These are phyloP conservation scores for Meles meles DNA, from an alignment of 2,113 vertebrate species.

Conservation along the genomic window DNA sequence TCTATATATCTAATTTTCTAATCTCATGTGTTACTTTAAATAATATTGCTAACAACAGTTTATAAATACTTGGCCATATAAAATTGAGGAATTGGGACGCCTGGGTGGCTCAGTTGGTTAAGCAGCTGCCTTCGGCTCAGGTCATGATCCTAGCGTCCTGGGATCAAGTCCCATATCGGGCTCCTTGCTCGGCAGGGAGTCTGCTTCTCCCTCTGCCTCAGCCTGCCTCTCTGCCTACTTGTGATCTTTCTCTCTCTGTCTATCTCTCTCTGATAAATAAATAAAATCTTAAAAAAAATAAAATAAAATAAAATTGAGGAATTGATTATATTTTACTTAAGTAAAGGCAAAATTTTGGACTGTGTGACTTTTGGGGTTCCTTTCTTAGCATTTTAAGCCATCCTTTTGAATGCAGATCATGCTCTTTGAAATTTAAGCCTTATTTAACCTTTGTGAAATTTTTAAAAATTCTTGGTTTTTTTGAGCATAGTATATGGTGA, in stretches of 20 bases:
- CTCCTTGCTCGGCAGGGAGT: too few relatives aligned
- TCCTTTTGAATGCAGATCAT: background rate
- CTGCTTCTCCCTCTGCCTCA: too few relatives aligned
- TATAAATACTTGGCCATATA: background rate
- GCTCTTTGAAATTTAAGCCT: slow-evolving; percentile 34
- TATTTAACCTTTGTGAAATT: background rate
- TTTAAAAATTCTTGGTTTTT: background rate
- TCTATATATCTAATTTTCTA: background rate
- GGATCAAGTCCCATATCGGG: too few relatives aligned
- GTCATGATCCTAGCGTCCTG: too few relatives aligned
- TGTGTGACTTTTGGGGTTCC: background rate
- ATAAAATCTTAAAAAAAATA: too few relatives aligned
- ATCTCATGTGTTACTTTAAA: background rate
- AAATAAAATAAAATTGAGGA: background rate
- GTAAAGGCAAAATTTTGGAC: background rate
- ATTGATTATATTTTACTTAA: slow-evolving; percentile 6
- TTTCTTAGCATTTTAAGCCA: background rate
- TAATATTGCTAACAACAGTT: slow-evolving; percentile 1
- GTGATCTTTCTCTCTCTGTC: too few relatives aligned
- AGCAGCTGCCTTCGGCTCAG: too few relatives aligned
- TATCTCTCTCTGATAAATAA: too few relatives aligned
- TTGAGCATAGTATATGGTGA: background rate
- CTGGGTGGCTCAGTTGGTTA: too few relatives aligned
- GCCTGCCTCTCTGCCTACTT: too few relatives aligned
- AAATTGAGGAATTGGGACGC: background rate